phyloP scores from a whole-genome alignment of 2,113 vertebrate species.

The human region GRCh38 chr9:1534001-1534500 shows the following conservation, averaged over 20 bases:
- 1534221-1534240: background rate
- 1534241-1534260: background rate
- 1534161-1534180: background rate
- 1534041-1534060: background rate
- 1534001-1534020: background rate
- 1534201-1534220: background rate
- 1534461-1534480: background rate
- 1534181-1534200: background rate
- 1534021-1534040: background rate
- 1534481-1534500: background rate
- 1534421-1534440: background rate
- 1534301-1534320: background rate
- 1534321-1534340: background rate
- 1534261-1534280: background rate
- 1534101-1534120: background rate
- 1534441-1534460: background rate
- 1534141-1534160: background rate
- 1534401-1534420: background rate
- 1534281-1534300: background rate
- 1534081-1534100: background rate
- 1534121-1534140: background rate
- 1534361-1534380: background rate
- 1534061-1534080: background rate
- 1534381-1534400: background rate
- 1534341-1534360: background rate